Evolutionary conservation across 1,140 invertebrate genomes (phyloP), one percentile per base, ranked within the genome.

Genomic region (Limonius californicus): DNA sequence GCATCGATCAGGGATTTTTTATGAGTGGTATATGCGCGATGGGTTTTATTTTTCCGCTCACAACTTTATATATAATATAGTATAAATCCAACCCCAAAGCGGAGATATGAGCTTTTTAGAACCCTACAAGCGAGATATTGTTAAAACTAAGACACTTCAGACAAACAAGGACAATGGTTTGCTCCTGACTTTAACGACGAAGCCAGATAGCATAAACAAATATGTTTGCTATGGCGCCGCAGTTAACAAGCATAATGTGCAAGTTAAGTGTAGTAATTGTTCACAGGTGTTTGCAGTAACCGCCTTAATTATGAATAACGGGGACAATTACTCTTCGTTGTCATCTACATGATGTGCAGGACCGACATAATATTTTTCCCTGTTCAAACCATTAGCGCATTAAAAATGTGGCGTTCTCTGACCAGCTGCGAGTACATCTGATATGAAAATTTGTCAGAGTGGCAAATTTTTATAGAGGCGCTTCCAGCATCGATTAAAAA

Each of bases 181-280:
- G n/a, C n/a, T n/a, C n/a, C n/a, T n/a, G 23, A 9, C 9, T 27
- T 27, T 27, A 27, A 27, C 23, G 23, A 27, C 23, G 9, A 39
- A 39, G n/a, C 35, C 35, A 39, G 35, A 39, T 39, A 39, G n/a
- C 8, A 39, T 39, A 39, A 39, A 39, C 35, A 39, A 27, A 39
- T 39, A 39, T 39, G 35, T 50, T 50, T 50, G 45, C 45, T 50
- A 50, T 50, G 9, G n/a, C 15, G n/a, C 20, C 45, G 45, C 20
- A 50, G 45, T 50, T 50, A 50, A 50, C 45, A 50, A 50, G 20
- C 45, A 18, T 50, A 50, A 50, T 50, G 20, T 50, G 45, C 45
- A 50, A 50, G 45, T 50, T 50, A 50, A 50, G 45, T 50, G 45
- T 50, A 19, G 45, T 50, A 50, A 50, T 50, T 50, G 45, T 50